Conservation (phyloP, 2,888 invertebrate species). For the Mythimna ferrago region DNA sequence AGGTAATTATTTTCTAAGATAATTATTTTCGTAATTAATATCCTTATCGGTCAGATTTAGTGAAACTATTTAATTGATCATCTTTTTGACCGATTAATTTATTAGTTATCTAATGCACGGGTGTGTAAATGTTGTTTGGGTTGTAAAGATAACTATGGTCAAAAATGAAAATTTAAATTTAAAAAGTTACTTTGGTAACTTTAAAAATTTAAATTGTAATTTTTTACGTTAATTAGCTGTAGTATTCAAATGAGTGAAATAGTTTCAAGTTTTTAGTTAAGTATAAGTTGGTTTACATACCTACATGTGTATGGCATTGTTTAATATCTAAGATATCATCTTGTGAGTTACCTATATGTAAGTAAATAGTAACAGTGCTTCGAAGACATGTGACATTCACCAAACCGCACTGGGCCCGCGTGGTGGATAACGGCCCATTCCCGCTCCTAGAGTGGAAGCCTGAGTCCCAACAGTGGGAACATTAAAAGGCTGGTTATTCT, state of each 20-base stretch:
- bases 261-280: slow-evolving; percentile 1
- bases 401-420: too few species aligned
- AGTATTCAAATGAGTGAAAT: slow-evolving; percentile 8
- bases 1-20: not conserved
- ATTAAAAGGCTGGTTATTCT: too few species aligned
- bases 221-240: too few species aligned
- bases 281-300: too few species aligned
- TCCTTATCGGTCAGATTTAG: too few species aligned
- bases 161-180: not conserved
- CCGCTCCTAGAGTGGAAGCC: too few species aligned
- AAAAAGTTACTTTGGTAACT: not conserved
- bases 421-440: too few species aligned
- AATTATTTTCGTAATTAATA: not conserved
- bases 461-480: too few species aligned
- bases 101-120: not conserved
- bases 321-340: not conserved
- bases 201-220: not conserved
- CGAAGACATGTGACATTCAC: not conserved
- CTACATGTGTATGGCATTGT: slow-evolving; percentile 11
- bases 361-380: slow-evolving; percentile 31
- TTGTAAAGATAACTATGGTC: not conserved
- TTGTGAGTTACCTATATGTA: slow-evolving; percentile 22
- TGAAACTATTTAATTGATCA: not conserved
- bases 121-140: not conserved
- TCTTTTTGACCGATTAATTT: not conserved